Evolutionary conservation across 2,113 vertebrate species (phyloP).

Genomic region (Kryptolebias marmoratus): DNA sequence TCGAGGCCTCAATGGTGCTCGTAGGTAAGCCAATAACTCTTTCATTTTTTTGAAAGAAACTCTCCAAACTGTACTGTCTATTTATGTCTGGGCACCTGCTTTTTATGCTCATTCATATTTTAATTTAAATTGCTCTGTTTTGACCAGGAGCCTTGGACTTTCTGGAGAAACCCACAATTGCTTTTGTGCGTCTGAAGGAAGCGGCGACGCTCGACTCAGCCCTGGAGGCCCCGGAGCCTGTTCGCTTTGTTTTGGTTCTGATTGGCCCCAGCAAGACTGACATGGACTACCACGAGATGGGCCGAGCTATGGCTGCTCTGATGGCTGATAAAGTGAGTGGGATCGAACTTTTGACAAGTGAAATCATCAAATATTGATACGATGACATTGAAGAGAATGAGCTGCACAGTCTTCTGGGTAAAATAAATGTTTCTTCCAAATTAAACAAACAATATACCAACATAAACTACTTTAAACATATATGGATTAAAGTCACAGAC

Average conservation of each 20-base stretch:
- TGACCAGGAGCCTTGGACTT: conserved; percentile 78
- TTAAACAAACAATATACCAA: too few relatives aligned
- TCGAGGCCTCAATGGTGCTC: conserved; percentile 88
- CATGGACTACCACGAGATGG: conserved; percentile 86
- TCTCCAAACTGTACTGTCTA: not conserved
- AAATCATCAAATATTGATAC: too few relatives aligned
- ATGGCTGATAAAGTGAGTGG: conserved; percentile 88
- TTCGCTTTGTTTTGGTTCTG: conserved; percentile 87
- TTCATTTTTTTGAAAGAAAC: not conserved
- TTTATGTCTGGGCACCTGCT: not conserved
- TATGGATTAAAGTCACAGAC: too few relatives aligned
- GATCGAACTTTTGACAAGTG: not conserved
- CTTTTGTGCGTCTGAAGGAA: conserved; percentile 87
- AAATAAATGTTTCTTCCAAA: too few relatives aligned
- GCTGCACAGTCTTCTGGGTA: too few relatives aligned
- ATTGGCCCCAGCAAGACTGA: conserved; percentile 83
- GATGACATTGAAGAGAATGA: too few relatives aligned
- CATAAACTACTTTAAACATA: too few relatives aligned
- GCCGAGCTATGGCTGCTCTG: conserved; percentile 86
- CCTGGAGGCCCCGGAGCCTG: conserved; percentile 73
- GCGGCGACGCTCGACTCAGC: conserved; percentile 75
- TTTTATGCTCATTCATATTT: not conserved
- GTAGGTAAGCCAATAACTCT: conserved; percentile 83
- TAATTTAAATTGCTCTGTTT: not conserved
- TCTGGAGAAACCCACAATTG: conserved; percentile 79